Conservation (phyloP, 2,888 invertebrate genomes). For the Sarcophaga rosellei region DNA sequence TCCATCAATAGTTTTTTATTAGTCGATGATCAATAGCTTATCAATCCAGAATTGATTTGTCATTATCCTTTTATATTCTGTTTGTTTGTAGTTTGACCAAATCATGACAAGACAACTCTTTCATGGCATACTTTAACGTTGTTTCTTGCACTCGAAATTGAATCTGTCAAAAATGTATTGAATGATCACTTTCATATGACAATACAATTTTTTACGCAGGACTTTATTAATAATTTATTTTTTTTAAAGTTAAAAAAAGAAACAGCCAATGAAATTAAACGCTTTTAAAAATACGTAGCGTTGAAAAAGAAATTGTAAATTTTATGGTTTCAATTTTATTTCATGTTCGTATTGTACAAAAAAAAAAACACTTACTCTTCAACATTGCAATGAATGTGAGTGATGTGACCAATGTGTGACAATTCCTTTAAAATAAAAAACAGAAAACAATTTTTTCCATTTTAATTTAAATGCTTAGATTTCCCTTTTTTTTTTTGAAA, state of each 20-base stretch:
- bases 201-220: slow-evolving; percentile 62
- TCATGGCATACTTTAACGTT: slow-evolving; percentile 5
- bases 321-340: slow-evolving; percentile 51
- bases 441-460: slow-evolving; percentile 52
- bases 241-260: background rate
- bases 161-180: slow-evolving; percentile 65
- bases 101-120: slow-evolving; percentile 64
- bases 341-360: slow-evolving; percentile 49
- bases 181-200: slow-evolving; percentile 60
- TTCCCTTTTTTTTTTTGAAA: slow-evolving; percentile 11
- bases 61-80: slow-evolving; percentile 52
- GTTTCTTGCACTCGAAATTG: background rate
- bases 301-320: slow-evolving; percentile 24
- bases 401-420: slow-evolving; percentile 67
- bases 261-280: background rate
- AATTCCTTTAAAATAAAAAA: slow-evolving; percentile 31
- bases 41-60: slow-evolving; percentile 47
- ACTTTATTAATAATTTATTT: slow-evolving; percentile 58
- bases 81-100: slow-evolving; percentile 48
- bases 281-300: slow-evolving; percentile 21
- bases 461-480: slow-evolving; percentile 33
- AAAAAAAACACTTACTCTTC: background rate
- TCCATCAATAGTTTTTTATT: slow-evolving; percentile 64
- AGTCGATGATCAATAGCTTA: slow-evolving; percentile 61
- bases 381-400: slow-evolving; percentile 43